Percentiles rank a stretch among this genome's conserved stretches.
phyloP scores from a whole-genome alignment of 2,797 vertebrate genomes.

The Psittacula echo region DNA sequence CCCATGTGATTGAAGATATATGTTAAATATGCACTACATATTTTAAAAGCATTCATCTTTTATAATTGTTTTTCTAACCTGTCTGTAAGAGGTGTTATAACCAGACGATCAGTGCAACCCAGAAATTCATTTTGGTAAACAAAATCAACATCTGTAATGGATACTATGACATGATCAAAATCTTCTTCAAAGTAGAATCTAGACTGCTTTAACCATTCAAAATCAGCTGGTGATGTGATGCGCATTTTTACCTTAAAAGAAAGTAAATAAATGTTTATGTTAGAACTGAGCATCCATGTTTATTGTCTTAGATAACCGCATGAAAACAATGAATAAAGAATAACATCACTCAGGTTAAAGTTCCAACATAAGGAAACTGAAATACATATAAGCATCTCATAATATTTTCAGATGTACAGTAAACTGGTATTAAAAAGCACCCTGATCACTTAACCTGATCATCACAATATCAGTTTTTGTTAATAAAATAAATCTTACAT shows the following conservation, averaged over 20 bases:
- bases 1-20: background rate
- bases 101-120: conserved; percentile 82
- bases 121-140: conserved; percentile 84
- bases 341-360: background rate
- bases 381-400: background rate
- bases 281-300: background rate
- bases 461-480: background rate
- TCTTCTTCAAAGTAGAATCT: conserved; percentile 83
- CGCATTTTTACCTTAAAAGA: conserved; percentile 80
- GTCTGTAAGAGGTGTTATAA: conserved; percentile 83
- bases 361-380: background rate
- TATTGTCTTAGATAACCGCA: background rate
- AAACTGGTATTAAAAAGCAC: background rate
- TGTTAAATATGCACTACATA: background rate
- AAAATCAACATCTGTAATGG: conserved; percentile 83
- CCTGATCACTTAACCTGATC: background rate
- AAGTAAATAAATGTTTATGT: background rate
- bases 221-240: conserved; percentile 76
- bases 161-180: conserved; percentile 74
- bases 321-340: background rate
- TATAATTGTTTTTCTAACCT: conserved; percentile 66
- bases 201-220: conserved; percentile 83
- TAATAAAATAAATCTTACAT: background rate
- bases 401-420: background rate
- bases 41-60: background rate